Base-by-base conservation (phyloP, 2,113 vertebrate genomes). In the Sorex araneus region DNA sequence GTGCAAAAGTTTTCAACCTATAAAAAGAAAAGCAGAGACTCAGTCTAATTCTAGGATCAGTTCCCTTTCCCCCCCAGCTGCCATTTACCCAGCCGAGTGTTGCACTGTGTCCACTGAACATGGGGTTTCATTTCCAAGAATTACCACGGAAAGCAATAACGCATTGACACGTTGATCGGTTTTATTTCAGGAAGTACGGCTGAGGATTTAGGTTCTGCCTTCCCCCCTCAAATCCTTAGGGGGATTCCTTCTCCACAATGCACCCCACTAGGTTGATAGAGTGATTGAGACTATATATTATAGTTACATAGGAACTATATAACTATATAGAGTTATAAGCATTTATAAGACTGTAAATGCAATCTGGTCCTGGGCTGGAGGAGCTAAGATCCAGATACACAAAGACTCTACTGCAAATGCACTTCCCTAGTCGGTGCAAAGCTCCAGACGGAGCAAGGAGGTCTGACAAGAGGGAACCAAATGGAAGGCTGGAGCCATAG, bases 11-110 rank as follows among this genome's bases (percentile, higher is more conserved):
- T 92, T 95, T 78, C 84, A 82, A 67, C 69, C 77, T 94, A 95
- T 92, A 94, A 92, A 94, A 94, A 93, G 95, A 88, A 93, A 93
- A 67, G 90, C 66, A 90, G 85, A 90, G 54, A 25, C 57, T 90
- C 30, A 11, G 45, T 67, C 86, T 71, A 60, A 87, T 43, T 74
- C 76, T 25, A 43, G 77, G 47, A 64, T n/a, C 12, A 0, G 13
- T 40, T 64, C 54, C 50, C 84, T 2, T 10, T 0, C 8, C 21
- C 0, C 8, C 21, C 11, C 30, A 15, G n/a, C 23, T 64, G 78
- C n/a, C 34, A 11, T 40, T 70, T 43, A 6, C 9, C 3, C 57
- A 77, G 57, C 70, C 50, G 30, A 11, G 23, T 6, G 36, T 28
- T n/a, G 9, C 15, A 1, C 12, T 30, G 28, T n/a, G 4, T 15